A percentile compares a stretch with the other conserved stretches of the same genome.
Conservation (phyloP, 2,888 invertebrate species). For the Mongoloraphidia duomilia region DNA sequence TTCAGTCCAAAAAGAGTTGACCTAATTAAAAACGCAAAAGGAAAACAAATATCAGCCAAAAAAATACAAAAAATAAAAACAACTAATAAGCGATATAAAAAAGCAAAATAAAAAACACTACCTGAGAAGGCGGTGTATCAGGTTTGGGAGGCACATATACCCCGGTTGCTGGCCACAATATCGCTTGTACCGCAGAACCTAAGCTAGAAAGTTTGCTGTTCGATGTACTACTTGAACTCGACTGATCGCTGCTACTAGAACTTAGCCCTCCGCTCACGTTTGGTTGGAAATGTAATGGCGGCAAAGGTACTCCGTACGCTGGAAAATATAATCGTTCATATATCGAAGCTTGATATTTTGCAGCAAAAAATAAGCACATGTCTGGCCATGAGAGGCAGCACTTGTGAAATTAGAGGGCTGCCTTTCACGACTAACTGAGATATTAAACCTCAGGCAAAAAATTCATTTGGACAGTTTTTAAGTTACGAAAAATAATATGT, state of each 20-base stretch:
- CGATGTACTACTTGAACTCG: too few relatives aligned
- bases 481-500: too few relatives aligned
- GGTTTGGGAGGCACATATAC: constrained; percentile 29
- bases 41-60: not conserved
- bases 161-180: constrained; percentile 2
- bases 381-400: too few relatives aligned
- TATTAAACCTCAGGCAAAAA: too few relatives aligned
- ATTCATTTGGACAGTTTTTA: too few relatives aligned
- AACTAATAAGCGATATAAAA: not conserved
- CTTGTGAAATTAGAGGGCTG: too few relatives aligned
- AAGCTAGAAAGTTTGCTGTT: constrained; percentile 8
- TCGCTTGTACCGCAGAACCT: constrained; percentile 13
- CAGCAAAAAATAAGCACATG: not conserved
- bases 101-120: constrained; percentile 16
- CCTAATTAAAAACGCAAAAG: not conserved
- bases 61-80: not conserved
- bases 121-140: constrained; percentile 31
- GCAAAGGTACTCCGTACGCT: constrained; percentile 23
- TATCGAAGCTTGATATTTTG: not conserved
- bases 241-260: too few relatives aligned
- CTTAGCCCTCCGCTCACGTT: too few relatives aligned
- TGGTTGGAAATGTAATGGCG: constrained; percentile 7
- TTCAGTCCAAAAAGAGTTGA: not conserved
- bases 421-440: too few relatives aligned
- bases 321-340: constrained; percentile 3